Evolutionary conservation across 1,140 invertebrate species (phyloP), one percentile per base, ranked within the genome.

Genomic region (Megathymus violae): DNA sequence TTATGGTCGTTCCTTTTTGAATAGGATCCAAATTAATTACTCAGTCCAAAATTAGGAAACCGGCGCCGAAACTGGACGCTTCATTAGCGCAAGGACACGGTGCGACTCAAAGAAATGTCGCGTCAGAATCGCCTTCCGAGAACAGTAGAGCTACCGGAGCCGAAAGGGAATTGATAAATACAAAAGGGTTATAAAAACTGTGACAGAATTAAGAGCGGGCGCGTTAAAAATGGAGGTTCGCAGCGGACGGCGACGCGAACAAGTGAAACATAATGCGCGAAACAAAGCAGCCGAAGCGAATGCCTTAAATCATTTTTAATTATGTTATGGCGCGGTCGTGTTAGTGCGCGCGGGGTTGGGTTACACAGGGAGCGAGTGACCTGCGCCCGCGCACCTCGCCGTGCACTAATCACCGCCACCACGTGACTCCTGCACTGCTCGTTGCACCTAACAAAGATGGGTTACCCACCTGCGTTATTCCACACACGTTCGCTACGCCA

Each of bases 291-390:
- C 83, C 88, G 83, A 80, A 86, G 83, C 88, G 88, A 90, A 90
- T 88, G 85, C 85, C 81, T 90, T 90, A 90, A 90, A 88, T 90
- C 88, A 90, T 90, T 88, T 90, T 90, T 88, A 90, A 90, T 90
- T 90, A 90, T 90, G 88, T 90, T 90, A 90, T 90, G 85, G 88
- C 85, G 85, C 76, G 80, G 64, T 62, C 68, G 67, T 59, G 75
- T 62, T 66, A 54, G 72, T 71, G 67, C 67, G 72, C 71, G 25
- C 76, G n/a, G 79, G 80, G 51, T 88, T 76, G 64, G 79, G 84
- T 87, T 87, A 83, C 84, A 75, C 67, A 50, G 50, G 65, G 60
- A 38, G 67, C 62, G 59, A 38, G 74, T 75, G 78, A 78, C 70
- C 62, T 48, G 72, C 67, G 63, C 56, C 59, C 25, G 41, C 67